Percentiles rank a stretch among this genome's conserved stretches.
These are phyloP conservation scores for Suricata suricatta DNA, from an alignment of 2,113 vertebrate species.

Conservation along the genomic window DNA sequence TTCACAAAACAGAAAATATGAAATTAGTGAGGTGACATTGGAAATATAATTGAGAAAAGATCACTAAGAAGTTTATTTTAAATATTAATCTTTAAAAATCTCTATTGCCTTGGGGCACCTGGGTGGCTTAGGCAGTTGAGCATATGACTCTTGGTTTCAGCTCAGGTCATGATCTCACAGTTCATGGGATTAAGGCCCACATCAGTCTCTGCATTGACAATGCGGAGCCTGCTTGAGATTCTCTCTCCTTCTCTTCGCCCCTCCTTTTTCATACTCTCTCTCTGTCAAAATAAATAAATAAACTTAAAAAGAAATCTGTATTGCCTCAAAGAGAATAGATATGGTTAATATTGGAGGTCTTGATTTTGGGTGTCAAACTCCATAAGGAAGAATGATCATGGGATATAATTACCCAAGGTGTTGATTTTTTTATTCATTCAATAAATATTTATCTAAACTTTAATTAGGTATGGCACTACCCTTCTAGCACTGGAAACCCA, in stretches of 20 bases:
- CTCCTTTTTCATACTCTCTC: too few relatives aligned
- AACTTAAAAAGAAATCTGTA: background rate
- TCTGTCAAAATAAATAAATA: too few relatives aligned
- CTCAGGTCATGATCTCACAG: too few relatives aligned
- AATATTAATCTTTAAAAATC: background rate
- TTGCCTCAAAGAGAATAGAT: background rate
- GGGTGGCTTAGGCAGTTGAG: too few relatives aligned
- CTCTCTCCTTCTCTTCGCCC: too few relatives aligned
- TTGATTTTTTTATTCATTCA: background rate
- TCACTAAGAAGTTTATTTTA: background rate
- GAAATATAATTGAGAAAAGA: background rate
- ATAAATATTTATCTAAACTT: background rate
- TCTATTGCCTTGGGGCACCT: background rate
- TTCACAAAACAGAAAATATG: background rate
- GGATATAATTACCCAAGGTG: background rate
- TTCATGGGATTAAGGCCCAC: too few relatives aligned
- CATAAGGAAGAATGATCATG: background rate
- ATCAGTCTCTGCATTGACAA: too few relatives aligned
- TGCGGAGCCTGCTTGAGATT: too few relatives aligned
- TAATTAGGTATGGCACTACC: background rate
- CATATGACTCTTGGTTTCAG: too few relatives aligned
- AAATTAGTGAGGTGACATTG: background rate
- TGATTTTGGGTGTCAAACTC: background rate
- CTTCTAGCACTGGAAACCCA: background rate
- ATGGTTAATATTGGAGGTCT: background rate